Evolutionary conservation across 2,888 invertebrate species (phyloP).

Genomic region (Philereme vetulata): DNA sequence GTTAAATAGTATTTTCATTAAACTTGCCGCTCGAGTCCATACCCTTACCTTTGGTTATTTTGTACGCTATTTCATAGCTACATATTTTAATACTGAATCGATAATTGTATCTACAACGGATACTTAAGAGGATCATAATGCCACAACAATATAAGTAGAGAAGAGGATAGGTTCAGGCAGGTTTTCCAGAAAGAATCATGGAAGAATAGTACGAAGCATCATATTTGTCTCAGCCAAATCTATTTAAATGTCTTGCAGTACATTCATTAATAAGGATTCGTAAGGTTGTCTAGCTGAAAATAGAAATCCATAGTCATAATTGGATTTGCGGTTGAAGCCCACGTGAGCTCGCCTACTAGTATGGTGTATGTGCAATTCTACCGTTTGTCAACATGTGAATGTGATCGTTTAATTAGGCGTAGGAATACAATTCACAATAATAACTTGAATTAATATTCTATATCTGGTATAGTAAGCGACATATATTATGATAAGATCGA

Average conservation of each 20-base stretch:
- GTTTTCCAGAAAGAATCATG: too few relatives aligned
- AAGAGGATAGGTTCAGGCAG: too few relatives aligned
- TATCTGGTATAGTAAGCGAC: too few relatives aligned
- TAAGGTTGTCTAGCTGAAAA: slow-evolving; percentile 28
- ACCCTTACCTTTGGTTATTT: too few relatives aligned
- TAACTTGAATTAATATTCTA: slow-evolving; percentile 3
- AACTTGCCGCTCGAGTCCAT: background rate
- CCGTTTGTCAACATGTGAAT: slow-evolving; percentile 9
- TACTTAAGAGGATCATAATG: too few relatives aligned
- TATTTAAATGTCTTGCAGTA: background rate
- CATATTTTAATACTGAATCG: too few relatives aligned
- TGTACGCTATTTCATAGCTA: too few relatives aligned
- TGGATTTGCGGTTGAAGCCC: slow-evolving; percentile 28
- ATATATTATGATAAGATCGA: too few relatives aligned
- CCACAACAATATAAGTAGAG: too few relatives aligned
- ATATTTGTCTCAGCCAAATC: background rate
- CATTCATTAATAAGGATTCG: slow-evolving; percentile 28
- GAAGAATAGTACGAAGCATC: too few relatives aligned
- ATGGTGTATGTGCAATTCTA: slow-evolving; percentile 9
- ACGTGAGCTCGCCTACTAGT: slow-evolving; percentile 12
- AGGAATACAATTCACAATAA: background rate
- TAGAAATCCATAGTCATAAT: slow-evolving; percentile 33
- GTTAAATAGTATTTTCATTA: background rate
- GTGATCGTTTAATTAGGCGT: background rate
- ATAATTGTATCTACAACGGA: too few relatives aligned